Evolutionary conservation across 2,113 vertebrate genomes (phyloP).

Genomic region (Solea solea): DNA sequence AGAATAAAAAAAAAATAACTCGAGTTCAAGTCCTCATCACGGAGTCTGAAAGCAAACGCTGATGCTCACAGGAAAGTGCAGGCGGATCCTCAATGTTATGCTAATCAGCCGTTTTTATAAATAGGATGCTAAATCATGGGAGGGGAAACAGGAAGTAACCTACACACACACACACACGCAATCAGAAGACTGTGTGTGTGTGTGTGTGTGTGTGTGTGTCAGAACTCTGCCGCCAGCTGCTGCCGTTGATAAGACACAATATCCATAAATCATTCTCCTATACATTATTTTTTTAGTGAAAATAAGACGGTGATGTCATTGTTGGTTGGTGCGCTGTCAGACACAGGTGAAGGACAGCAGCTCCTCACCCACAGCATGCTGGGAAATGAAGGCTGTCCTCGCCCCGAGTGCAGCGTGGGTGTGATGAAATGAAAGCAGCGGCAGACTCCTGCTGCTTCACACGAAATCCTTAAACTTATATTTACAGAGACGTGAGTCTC

Average conservation of each 20-base stretch:
- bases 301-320: not conserved
- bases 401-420: not conserved
- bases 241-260: conserved; percentile 15
- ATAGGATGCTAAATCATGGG: conserved; percentile 57
- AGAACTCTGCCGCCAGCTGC: conserved; percentile 47
- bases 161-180: conserved; percentile 25
- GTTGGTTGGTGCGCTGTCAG: not conserved
- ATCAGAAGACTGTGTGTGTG: conserved; percentile 29
- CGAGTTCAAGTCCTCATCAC: not conserved
- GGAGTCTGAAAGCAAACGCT: not conserved
- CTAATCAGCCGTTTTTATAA: conserved; percentile 66
- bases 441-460: not conserved
- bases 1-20: not conserved
- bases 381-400: conserved; percentile 5
- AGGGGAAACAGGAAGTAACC: conserved; percentile 61
- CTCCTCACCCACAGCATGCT: conserved; percentile 23
- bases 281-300: not conserved
- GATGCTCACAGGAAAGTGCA: conserved; percentile 16
- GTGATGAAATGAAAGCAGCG: not conserved
- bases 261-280: not conserved
- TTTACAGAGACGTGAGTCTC: too few species aligned
- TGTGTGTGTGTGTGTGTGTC: conserved; percentile 31
- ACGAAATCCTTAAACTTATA: not conserved
- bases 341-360: conserved; percentile 18
- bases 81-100: conserved; percentile 43